Base-by-base conservation (phyloP, 1,140 invertebrate species). In the Telenomus remus region DNA sequence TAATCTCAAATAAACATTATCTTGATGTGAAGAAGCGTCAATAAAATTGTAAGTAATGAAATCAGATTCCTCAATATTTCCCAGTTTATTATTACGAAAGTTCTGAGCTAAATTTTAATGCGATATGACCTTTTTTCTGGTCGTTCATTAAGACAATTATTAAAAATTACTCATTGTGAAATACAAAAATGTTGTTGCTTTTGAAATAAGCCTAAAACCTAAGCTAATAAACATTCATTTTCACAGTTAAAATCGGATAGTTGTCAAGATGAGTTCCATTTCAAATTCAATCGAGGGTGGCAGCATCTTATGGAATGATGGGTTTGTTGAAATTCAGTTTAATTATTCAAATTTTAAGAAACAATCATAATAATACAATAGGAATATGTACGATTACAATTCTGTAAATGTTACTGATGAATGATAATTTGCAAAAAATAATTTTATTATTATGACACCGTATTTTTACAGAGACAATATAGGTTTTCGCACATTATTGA, bases 401-500 rank as follows among this genome's bases (percentile, higher is more conserved):
- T 12, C 3, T 10, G 15, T 10, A n/a, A 54, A 14, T 59, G 53
- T 61, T 48, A 16, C 61, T 55, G 34, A 60, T 70, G 16, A 47
- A 47, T 55, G 0, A 53, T 14, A 14, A 53, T 10, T 8, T 1
- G 11, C 37, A 6, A 2, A 9, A 9, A 39, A n/a, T 9, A 3
- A 39, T 39, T 39, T 9, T 4, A 39, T 39, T 11, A 39, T 39
- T 39, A 8, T n/a, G 8, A 7, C 0, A 19, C 5, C 19, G 0
- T 44, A 2, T 1, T 11, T 12, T n/a, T 44, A 0, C n/a, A 71
- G 68, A 15, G 51, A 63, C 6, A 37, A 56, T 16, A 47, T 10
- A 15, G 48, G 12, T 27, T 64, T 76, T 57, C 34, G 74, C 4
- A 54, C 9, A 35, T 51, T 86, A 33, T 42, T 87, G 0, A 14